These are phyloP conservation scores for Halesus radiatus DNA, from an alignment of 1,140 invertebrate species.

Conservation along the genomic window DNA sequence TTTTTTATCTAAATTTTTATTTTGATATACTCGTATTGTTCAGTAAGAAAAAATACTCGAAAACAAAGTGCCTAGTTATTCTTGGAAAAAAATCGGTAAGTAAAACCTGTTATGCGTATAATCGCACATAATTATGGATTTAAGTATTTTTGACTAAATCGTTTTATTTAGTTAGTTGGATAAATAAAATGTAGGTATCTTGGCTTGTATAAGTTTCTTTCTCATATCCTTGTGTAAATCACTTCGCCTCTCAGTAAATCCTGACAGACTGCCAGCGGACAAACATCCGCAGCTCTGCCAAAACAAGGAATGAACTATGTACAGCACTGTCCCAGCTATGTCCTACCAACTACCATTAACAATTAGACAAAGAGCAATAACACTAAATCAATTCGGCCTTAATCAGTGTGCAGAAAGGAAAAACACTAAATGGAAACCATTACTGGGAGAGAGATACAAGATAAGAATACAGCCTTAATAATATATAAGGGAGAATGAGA, in stretches of 20 bases:
- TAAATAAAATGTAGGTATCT: no score
- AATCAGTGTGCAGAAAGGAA: slow-evolving; percentile 55
- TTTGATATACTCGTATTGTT: no score
- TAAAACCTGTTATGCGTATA: no score
- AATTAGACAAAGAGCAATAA: slow-evolving; percentile 59
- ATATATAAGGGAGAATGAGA: slow-evolving; percentile 3
- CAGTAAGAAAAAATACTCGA: no score
- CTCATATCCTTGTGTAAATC: slow-evolving; percentile 40
- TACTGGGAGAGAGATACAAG: slow-evolving; percentile 47
- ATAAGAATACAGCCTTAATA: slow-evolving; percentile 15
- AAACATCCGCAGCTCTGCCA: slow-evolving; percentile 51
- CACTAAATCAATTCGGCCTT: slow-evolving; percentile 57
- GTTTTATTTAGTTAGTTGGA: no score
- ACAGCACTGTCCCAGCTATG: slow-evolving; percentile 32
- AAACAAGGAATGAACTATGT: slow-evolving; percentile 58
- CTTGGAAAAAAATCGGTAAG: no score
- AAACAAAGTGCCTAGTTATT: no score
- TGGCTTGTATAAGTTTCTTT: slow-evolving; percentile 32
- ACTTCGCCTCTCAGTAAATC: slow-evolving; percentile 49
- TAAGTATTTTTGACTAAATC: no score
- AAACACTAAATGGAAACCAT: slow-evolving; percentile 51
- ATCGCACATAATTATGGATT: no score
- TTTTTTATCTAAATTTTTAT: no score
- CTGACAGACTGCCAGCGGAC: slow-evolving; percentile 50
- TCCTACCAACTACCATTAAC: slow-evolving; percentile 57